Percentiles rank a stretch among this genome's conserved stretches.
Evolutionary conservation across 1,140 invertebrate genomes (phyloP).

Genomic region (Drosophila funebris): DNA sequence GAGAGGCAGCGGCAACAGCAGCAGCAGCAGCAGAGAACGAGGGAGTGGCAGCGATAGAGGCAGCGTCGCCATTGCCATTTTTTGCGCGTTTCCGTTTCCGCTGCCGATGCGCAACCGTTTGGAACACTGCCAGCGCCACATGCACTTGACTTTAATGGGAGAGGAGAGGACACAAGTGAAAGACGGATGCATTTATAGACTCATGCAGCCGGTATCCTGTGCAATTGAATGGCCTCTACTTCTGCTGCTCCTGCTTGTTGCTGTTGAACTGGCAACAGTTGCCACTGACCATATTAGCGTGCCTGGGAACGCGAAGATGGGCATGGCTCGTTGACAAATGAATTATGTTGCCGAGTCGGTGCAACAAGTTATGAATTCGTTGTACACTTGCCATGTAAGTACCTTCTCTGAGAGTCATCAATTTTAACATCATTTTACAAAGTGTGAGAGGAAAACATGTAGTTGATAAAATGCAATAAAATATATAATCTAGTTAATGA

Average conservation of each 20-base stretch:
- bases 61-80: constrained; percentile 44
- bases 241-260: constrained; percentile 1
- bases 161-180: neutral
- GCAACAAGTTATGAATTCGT: constrained; percentile 66
- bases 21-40: neutral
- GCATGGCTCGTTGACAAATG: constrained; percentile 59
- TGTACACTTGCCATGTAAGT: constrained; percentile 6
- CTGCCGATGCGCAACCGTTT: constrained; percentile 54
- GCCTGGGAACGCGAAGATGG: constrained; percentile 24
- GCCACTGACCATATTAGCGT: constrained; percentile 78
- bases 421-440: constrained; percentile 29
- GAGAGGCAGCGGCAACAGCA: neutral
- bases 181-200: constrained; percentile 70
- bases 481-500: neutral
- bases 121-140: constrained; percentile 65
- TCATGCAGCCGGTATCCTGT: constrained; percentile 69
- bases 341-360: constrained; percentile 46
- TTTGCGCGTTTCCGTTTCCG: constrained; percentile 74
- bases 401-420: constrained; percentile 9
- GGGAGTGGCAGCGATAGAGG: neutral
- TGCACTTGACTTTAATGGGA: constrained; percentile 66
- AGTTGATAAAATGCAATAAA: no score
- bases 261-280: constrained; percentile 67
- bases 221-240: constrained; percentile 58
- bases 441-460: neutral